Percentiles rank a stretch among this genome's conserved stretches.
phyloP scores from a whole-genome alignment of 2,113 vertebrate genomes.

The Centropus bengalensis region DNA sequence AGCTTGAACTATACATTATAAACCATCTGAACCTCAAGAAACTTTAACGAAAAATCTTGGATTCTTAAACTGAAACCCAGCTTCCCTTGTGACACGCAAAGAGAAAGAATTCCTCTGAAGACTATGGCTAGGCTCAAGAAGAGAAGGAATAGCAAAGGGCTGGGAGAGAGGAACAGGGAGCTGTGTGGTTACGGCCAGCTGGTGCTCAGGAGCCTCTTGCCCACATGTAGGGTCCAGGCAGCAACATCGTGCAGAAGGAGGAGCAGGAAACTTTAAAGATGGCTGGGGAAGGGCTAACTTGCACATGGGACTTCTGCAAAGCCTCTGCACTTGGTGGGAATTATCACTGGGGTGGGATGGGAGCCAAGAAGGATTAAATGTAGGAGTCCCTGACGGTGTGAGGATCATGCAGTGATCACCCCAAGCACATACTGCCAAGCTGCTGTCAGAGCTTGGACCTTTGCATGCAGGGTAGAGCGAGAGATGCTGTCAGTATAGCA shows the following conservation, averaged over 20 bases:
- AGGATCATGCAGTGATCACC: background rate
- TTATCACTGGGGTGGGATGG: background rate
- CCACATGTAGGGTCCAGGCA: background rate
- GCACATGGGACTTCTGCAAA: background rate
- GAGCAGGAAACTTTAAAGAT: background rate
- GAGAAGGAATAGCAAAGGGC: background rate
- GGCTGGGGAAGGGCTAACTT: background rate
- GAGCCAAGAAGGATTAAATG: background rate
- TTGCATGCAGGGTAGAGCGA: background rate
- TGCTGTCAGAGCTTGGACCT: background rate
- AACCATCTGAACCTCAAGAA: background rate
- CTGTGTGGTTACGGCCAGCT: fast-evolving
- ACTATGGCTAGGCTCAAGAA: background rate
- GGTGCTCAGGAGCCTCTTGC: background rate
- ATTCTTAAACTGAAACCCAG: background rate
- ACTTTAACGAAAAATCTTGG: background rate
- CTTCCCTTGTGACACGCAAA: background rate
- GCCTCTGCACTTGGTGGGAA: background rate
- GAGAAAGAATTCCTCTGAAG: background rate
- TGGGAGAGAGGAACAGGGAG: background rate
- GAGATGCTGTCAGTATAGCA: background rate
- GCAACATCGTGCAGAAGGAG: background rate
- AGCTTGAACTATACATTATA: background rate
- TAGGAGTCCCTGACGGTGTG: background rate
- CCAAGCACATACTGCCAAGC: background rate